Evolutionary conservation across 2,888 invertebrate species (phyloP), one percentile per base, ranked within the genome.

Genomic region (Epicampocera succincta): DNA sequence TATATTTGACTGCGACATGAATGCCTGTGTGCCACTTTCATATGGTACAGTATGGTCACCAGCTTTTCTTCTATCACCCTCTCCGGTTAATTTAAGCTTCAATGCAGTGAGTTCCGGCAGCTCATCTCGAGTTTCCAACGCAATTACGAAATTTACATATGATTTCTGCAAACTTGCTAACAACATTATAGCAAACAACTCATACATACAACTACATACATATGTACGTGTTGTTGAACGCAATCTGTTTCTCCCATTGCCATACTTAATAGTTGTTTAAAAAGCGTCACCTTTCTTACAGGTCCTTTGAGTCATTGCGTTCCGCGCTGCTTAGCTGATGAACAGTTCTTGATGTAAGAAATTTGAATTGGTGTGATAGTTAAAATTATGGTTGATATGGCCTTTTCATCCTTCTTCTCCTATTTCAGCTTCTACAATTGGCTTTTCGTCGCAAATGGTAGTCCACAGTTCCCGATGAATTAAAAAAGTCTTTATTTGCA

Each of bases 131-230:
- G 79, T 33, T 44, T 83, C 78, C 1, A 84, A 11, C 0, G 83
- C 78, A 8, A 83, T 54, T 5, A 83, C 84, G 6, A 84, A 71
- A 48, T 79, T 81, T 52, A 79, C 84, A 13, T 42, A 84, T n/a
- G 69, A 63, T 17, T 80, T 78, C 19, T 81, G 83, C 13, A 84
- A 46, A 50, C 79, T 83, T 38, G 74, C 77, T 2, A 82, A 56
- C 0, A 83, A 44, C 77, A 82, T 78, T 21, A 82, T 78, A 6
- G 40, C 58, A 21, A 82, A 75, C 5, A 83, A 52, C 21, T 84
- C 75, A 13, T 84, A 73, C 48, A 71, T 25, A 46, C 40, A 25
- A 48, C 56, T 11, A 66, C 38, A 66, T 54, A 72, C 17, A 44
- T 63, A 12, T 56, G 46, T 0, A 81, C 15, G n/a, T 77, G 56